phyloP scores from a whole-genome alignment of 1,140 invertebrate species.

The Paraescarpia echinospica region DNA sequence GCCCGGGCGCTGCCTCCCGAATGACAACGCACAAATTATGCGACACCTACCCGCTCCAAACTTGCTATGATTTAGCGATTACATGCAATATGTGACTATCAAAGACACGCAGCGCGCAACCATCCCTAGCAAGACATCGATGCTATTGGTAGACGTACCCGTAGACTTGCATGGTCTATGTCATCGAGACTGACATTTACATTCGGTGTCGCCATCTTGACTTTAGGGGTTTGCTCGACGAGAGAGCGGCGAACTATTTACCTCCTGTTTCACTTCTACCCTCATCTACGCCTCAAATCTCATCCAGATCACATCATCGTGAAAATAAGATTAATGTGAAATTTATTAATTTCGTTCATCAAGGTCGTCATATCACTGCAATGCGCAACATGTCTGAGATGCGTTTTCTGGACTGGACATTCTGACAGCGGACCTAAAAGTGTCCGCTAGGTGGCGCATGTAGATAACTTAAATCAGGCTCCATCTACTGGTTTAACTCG shows the following conservation, averaged over 20 bases:
- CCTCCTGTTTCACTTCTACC: neutral
- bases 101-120: neutral
- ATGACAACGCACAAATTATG: no score
- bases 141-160: constrained; percentile 68
- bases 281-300: no score
- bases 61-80: neutral
- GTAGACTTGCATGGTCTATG: constrained; percentile 94
- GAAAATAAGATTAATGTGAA: neutral
- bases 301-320: neutral
- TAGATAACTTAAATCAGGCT: neutral
- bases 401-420: neutral
- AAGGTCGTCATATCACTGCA: neutral
- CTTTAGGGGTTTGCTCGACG: neutral
- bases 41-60: neutral
- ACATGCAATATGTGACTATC: neutral
- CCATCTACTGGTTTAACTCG: neutral
- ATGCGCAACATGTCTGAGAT: neutral
- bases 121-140: neutral
- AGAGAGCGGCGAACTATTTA: neutral
- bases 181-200: constrained; percentile 75
- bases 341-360: neutral
- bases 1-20: no score
- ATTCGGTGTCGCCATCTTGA: constrained; percentile 44
- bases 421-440: neutral
- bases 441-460: neutral